Evolutionary conservation across 1,140 invertebrate genomes (phyloP).

Genomic region (Brachionus manjavacas): DNA sequence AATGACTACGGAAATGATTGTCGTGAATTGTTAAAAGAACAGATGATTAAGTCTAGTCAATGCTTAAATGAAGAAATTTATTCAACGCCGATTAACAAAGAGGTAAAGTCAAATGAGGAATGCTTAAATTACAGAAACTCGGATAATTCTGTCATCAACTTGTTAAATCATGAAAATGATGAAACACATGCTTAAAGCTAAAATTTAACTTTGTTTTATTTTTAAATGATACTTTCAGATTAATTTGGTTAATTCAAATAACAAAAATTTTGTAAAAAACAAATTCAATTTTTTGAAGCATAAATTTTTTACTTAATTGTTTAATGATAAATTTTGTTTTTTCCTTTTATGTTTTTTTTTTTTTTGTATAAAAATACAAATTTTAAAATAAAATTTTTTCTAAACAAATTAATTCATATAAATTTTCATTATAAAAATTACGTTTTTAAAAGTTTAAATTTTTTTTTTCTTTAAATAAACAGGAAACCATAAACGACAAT

Average conservation of each 20-base stretch:
- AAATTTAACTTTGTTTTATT: not conserved
- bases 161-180: constrained; percentile 18
- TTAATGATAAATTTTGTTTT: not conserved
- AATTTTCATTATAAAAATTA: no score
- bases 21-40: not conserved
- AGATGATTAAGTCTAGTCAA: constrained; percentile 15
- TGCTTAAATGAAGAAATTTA: not conserved
- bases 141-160: constrained; percentile 3
- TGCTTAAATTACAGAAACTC: not conserved
- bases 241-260: not conserved
- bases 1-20: constrained; percentile 21
- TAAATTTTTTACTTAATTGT: not conserved
- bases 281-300: not conserved
- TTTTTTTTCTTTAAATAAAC: not conserved
- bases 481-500: not conserved
- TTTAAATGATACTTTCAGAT: not conserved
- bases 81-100: constrained; percentile 9
- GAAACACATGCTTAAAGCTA: not conserved
- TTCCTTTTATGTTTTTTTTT: no score
- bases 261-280: not conserved
- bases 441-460: no score
- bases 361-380: not conserved
- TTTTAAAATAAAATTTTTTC: not conserved
- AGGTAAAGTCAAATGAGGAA: not conserved
- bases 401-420: not conserved